Evolutionary conservation across 2,113 vertebrate species (phyloP).

Genomic region (Myiopsitta monachus): DNA sequence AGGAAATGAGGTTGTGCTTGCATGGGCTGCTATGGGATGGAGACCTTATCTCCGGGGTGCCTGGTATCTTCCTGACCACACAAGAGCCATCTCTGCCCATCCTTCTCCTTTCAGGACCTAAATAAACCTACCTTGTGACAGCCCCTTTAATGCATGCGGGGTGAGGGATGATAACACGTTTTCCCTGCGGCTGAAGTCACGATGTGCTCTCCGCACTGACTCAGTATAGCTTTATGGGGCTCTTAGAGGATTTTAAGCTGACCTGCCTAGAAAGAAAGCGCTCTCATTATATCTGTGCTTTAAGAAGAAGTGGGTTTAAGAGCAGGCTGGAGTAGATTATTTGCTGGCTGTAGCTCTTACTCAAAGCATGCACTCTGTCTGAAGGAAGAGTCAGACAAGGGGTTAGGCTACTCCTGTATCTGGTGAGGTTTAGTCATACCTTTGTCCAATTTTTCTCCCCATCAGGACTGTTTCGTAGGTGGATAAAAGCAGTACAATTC

Average conservation of each 20-base stretch:
- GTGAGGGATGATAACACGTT: rapidly evolving
- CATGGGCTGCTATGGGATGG: not conserved
- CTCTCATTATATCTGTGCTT: not conserved
- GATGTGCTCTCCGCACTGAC: not conserved
- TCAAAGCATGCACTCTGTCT: not conserved
- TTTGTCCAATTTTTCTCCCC: not conserved
- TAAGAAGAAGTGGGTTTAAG: not conserved
- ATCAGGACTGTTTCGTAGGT: not conserved
- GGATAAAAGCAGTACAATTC: not conserved
- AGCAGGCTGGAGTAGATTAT: not conserved
- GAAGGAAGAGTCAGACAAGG: not conserved
- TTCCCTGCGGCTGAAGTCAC: not conserved
- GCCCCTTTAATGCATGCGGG: not conserved
- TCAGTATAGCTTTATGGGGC: not conserved
- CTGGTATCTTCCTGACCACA: not conserved
- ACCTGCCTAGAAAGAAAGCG: rapidly evolving
- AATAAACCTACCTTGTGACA: not conserved
- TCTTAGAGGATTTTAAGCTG: not conserved
- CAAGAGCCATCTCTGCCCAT: not conserved
- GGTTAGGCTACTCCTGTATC: not conserved
- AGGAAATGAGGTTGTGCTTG: not conserved
- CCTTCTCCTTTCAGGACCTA: not conserved
- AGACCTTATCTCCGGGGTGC: not conserved
- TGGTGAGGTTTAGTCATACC: not conserved
- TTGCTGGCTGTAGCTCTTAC: not conserved